These are phyloP conservation scores for Nycticorax nycticorax DNA, from an alignment of 2,113 vertebrate genomes.

Conservation along the genomic window DNA sequence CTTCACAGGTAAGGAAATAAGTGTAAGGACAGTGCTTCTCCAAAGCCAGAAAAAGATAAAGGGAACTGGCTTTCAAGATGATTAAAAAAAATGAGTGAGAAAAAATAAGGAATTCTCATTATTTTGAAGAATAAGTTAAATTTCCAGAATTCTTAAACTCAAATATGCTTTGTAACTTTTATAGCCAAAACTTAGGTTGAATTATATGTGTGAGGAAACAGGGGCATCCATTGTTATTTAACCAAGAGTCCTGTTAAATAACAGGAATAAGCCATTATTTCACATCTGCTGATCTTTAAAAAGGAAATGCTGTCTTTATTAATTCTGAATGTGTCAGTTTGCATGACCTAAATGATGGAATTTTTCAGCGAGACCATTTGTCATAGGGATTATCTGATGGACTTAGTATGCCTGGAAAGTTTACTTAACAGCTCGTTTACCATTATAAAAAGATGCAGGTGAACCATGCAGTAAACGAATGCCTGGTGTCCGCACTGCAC, in stretches of 20 bases:
- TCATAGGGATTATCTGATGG: slow-evolving; percentile 33
- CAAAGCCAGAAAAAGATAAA: background rate
- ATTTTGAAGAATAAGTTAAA: background rate
- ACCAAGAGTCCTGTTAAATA: background rate
- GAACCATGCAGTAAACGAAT: background rate
- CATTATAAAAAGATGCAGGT: slow-evolving; percentile 36
- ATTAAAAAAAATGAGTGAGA: background rate
- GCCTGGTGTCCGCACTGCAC: background rate
- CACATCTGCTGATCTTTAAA: slow-evolving; percentile 34
- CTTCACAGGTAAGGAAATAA: background rate
- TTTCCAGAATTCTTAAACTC: background rate
- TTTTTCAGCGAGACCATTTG: slow-evolving; percentile 6
- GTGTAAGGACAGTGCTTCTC: background rate
- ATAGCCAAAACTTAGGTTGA: slow-evolving; percentile 62
- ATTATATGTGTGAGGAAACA: slow-evolving; percentile 35
- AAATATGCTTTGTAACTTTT: background rate
- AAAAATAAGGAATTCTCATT: background rate
- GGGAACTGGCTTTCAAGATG: background rate
- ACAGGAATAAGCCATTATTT: background rate
- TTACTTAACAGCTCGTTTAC: slow-evolving; percentile 50
- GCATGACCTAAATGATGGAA: background rate
- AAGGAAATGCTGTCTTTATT: slow-evolving; percentile 15
- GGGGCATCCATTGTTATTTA: slow-evolving; percentile 8
- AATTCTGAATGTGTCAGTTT: slow-evolving; percentile 4
- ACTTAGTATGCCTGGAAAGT: slow-evolving; percentile 6